These are phyloP conservation scores for Monochamus saltuarius DNA, from an alignment of 1,140 invertebrate species.

Conservation along the genomic window DNA sequence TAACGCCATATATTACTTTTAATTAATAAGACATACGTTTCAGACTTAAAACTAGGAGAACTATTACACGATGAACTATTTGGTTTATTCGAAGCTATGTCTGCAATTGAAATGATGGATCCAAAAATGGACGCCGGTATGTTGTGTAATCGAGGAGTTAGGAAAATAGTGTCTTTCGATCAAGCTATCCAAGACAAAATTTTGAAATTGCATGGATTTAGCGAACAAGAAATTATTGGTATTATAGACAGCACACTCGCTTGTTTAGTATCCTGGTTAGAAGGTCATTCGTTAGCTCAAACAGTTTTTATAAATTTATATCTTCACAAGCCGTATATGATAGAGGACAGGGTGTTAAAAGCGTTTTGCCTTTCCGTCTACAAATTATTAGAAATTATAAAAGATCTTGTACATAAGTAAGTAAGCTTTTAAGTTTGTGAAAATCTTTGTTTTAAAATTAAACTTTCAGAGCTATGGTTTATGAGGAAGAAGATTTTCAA, in stretches of 20 bases:
- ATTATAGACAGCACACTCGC: conserved; percentile 92
- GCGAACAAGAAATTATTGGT: conserved; percentile 72
- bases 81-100: conserved; percentile 98
- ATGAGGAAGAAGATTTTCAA: conserved; percentile 96
- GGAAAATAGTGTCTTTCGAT: conserved; percentile 85
- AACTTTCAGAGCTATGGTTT: conserved; percentile 70
- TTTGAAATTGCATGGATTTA: conserved; percentile 78
- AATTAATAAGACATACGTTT: conserved; percentile 33
- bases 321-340: conserved; percentile 84
- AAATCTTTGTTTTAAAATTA: conserved; percentile 13
- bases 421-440: conserved; percentile 36
- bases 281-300: conserved; percentile 94
- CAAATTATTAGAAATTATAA: conserved; percentile 88
- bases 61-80: conserved; percentile 84
- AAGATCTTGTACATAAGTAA: conserved; percentile 84
- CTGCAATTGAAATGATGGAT: conserved; percentile 99
- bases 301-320: conserved; percentile 97
- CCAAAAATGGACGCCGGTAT: conserved; percentile 99
- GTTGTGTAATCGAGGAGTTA: conserved; percentile 86
- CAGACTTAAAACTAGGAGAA: conserved; percentile 84
- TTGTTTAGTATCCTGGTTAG: conserved; percentile 92
- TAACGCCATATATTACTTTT: not conserved
- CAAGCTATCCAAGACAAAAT: conserved; percentile 78
- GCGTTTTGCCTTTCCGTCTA: conserved; percentile 86
- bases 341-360: conserved; percentile 80